phyloP scores from a whole-genome alignment of 2,113 vertebrate species.

The Strix aluco region DNA sequence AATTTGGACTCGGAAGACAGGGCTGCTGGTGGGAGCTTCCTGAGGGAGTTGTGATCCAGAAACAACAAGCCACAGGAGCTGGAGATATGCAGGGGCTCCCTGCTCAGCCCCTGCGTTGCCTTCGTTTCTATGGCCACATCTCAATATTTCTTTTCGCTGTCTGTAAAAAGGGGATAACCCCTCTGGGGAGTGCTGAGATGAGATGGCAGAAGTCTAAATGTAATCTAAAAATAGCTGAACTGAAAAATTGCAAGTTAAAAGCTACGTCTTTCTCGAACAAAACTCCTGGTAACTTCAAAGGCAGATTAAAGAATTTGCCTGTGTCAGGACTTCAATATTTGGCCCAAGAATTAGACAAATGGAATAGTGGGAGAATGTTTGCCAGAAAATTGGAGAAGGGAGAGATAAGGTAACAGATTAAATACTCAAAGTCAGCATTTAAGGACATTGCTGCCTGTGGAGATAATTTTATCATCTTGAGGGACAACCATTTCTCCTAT shows the following conservation, averaged over 20 bases:
- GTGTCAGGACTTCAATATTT: slow-evolving; percentile 7
- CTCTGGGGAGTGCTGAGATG: not conserved
- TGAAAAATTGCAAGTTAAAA: not conserved
- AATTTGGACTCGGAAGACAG: not conserved
- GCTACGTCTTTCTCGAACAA: not conserved
- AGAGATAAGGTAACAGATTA: slow-evolving; percentile 43
- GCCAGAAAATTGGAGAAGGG: slow-evolving; percentile 18
- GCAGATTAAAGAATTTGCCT: slow-evolving; percentile 43
- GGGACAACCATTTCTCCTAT: not conserved
- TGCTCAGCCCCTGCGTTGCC: not conserved
- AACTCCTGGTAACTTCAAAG: slow-evolving; percentile 30
- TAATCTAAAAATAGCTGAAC: not conserved
- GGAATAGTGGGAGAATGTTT: not conserved
- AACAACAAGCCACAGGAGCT: not conserved
- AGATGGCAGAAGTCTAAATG: not conserved
- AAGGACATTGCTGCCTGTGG: slow-evolving; percentile 33
- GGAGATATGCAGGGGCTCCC: not conserved
- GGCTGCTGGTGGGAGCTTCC: not conserved
- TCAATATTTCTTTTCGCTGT: not conserved
- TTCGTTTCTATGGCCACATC: not conserved
- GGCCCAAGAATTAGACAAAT: slow-evolving; percentile 36
- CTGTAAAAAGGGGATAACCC: not conserved
- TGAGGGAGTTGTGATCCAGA: not conserved
- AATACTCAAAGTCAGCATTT: slow-evolving; percentile 42
- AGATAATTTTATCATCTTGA: slow-evolving; percentile 38